Base-by-base conservation (phyloP, 2,113 vertebrate species). In the Sprattus sprattus region DNA sequence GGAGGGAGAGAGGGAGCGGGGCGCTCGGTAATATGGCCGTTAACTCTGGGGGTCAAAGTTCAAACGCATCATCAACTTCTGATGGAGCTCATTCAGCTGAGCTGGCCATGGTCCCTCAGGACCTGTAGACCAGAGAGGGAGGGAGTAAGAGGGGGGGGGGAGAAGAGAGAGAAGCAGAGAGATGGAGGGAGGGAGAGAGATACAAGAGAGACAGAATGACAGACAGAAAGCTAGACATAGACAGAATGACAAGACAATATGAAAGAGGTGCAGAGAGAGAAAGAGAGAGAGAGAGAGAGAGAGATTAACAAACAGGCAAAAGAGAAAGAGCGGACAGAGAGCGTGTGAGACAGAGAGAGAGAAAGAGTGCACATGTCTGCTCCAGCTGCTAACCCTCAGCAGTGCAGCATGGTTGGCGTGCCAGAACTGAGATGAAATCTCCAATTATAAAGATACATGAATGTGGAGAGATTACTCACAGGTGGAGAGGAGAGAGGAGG, bases 111-210 rank as follows among this genome's bases (percentile, higher is more conserved):
- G 18, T 18, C 54, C 54, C 54, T 22, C 54, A 4, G 54, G 54
- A 20, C 3, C 16, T 6, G 18, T 60, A 60, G 20, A 60, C 6
- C 0, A 60, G 54, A 20, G 16, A 18, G 16, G 16, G 50, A 18
- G 50, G 16, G 50, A 8, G 75, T 71, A 44, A 22, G n/a, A n/a
- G 81, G 49, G 45, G 13, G 16, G 5, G 20, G 18, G 45, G 45
- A 39, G 88, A 88, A 90, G 85, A 86, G 32, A 49, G 81, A 88
- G 87, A 90, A 87, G 91, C 88, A 91, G 90, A 86, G 87, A 90
- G 88, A 91, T 91, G 46, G 46, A 88, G 87, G 82, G 82, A 44
- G 5, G 44, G 3, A 16, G 10, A 49, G 10, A 15, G 83, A 87
- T 75, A 54, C 86, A 67, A 83, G 81, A 78, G 60, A 82, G 86